A percentile compares a stretch with the other conserved stretches of the same genome.
Evolutionary conservation across 1,140 invertebrate species (phyloP).

Genomic region (Leptonema lineaticorne): DNA sequence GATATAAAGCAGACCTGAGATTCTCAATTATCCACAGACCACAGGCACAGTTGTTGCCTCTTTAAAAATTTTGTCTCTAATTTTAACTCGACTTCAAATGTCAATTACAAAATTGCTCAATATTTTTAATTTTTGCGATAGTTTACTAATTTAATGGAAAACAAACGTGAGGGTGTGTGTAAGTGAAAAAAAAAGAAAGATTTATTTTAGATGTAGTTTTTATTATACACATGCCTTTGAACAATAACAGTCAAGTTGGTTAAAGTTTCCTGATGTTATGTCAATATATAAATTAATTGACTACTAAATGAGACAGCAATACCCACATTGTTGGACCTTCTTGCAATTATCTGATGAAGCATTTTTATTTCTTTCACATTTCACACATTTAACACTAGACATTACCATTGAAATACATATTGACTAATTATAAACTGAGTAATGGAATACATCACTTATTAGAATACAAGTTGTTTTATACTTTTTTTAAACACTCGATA

Average conservation of each 20-base stretch:
- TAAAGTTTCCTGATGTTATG: conserved; percentile 17
- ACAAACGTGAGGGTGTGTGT: too few species aligned
- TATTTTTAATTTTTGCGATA: too few species aligned
- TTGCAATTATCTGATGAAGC: conserved; percentile 22
- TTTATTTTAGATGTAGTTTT: conserved; percentile 15
- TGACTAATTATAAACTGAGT: conserved; percentile 27
- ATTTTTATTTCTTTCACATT: conserved; percentile 23
- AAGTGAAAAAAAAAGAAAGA: too few species aligned
- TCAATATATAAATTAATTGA: conserved; percentile 27
- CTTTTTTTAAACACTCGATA: neutral
- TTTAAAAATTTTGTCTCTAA: too few species aligned
- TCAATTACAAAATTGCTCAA: too few species aligned
- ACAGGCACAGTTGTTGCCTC: too few species aligned
- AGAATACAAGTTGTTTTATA: conserved; percentile 26
- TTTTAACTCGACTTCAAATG: too few species aligned
- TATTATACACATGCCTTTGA: conserved; percentile 27
- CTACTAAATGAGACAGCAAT: conserved; percentile 30
- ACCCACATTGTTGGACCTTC: conserved; percentile 25
- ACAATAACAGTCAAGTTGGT: conserved; percentile 26
- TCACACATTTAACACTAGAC: conserved; percentile 32
- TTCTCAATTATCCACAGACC: too few species aligned
- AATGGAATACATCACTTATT: conserved; percentile 29
- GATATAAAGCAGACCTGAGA: too few species aligned
- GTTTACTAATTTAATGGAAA: too few species aligned
- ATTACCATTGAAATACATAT: conserved; percentile 29